Evolutionary conservation across 2,113 vertebrate genomes (phyloP), one percentile per base, ranked within the genome.

Genomic region (Epinephelus moara): DNA sequence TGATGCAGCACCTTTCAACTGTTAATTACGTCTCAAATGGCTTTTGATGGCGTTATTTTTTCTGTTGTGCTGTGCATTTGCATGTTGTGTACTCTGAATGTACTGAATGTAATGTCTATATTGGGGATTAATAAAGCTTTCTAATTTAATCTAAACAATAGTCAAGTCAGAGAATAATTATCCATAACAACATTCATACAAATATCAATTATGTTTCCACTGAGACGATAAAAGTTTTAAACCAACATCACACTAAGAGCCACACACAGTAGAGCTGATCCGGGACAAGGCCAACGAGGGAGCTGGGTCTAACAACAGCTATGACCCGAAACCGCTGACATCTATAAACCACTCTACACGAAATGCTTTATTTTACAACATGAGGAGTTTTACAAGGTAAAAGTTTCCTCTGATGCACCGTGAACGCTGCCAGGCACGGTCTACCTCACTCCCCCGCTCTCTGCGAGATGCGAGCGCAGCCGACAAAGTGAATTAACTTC

Each of bases 401-500:
- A 52, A 37, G 8, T 78, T 85, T 74, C 61, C 67, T 78, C 53
- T 70, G 66, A 78, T 55, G 61, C 27, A 0, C 23, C 0, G 1
- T 66, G 45, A 71, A 30, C 15, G 14, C 68, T 67, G 30, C 37
- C 10, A 3, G 37, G 14, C 61, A 73, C 12, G 2, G 40, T 1
- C 3, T 14, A 37, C 13, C 13, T 11, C 50, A 27, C 6, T 50
- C 23, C 10, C 19, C 30, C 74, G 18, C 42, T 61, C 19, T 19
- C 14, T 47, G 11, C 57, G 47, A 27, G 72, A 79, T 25, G n/a
- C 11, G 52, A 87, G 67, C 4, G 2, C 74, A 91, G 78, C 30
- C 3, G 52, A 23, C 50, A 73, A 86, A 90, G 75, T 83, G 75
- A 88, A 91, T 91, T 89, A 87, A 63, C 62, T 66, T 80, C 62